Base-by-base conservation (phyloP, 1,140 invertebrate genomes). In the Trachelipus rathkii region DNA sequence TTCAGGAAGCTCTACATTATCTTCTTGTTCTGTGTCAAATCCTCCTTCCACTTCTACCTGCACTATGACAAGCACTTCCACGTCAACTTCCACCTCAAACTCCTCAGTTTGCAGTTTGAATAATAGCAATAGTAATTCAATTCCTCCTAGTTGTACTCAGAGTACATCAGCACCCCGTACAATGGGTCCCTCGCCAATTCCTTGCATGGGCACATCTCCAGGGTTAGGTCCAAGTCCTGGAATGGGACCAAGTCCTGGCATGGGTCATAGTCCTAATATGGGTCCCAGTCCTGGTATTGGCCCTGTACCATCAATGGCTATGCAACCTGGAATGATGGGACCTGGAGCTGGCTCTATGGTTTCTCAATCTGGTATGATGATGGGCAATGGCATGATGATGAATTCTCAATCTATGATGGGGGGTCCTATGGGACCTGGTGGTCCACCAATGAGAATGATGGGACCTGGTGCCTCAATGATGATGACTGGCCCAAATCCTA, bases 381-480 rank as follows among this genome's bases (percentile, higher is more conserved):
- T 83, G 83, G 82, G 82, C 4, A 81, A 78, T 66, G 80, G 78
- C 10, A 85, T 84, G 82, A 84, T 84, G 73, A 71, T 86, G 85
- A 79, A 75, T 72, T 74, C 75, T 50, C 79, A 82, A 68, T 75
- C 76, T 73, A 81, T 81, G 77, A 78, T 78, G 70, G 77, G 75
- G 69, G 81, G 82, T 43, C 81, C 81, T 53, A 81, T 81, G 77
- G 81, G 82, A 68, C 76, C 74, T 46, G 72, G 74, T 72, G 81
- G 74, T 19, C 78, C 79, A 68, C 70, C 75, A 21, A 81, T 79
- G 78, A 82, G 78, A 72, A 79, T 77, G 72, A 81, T 82, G 81
- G 82, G 79, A 10, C 82, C 78, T 81, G 91, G 91, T 88, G 90
- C 89, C 23, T 90, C 89, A 81, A 83, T 83, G 44, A 87, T 87